A percentile compares a stretch with the other conserved stretches of the same genome.
These are phyloP conservation scores for Myoxocephalus aenaeus DNA, from an alignment of 2,797 vertebrate genomes.

Conservation along the genomic window DNA sequence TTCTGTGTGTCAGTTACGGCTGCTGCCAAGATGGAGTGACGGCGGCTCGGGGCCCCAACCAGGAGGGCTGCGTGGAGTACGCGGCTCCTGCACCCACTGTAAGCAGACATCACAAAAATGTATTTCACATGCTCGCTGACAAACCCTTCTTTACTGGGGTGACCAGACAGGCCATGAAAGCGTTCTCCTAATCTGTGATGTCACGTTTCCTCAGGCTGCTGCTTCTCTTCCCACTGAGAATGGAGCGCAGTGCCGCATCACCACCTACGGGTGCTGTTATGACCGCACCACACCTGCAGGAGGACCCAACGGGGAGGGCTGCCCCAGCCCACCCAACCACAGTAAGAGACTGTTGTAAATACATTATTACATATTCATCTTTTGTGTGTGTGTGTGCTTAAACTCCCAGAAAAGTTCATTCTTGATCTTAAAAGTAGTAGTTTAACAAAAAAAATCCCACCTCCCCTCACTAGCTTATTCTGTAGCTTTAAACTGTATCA, in stretches of 20 bases:
- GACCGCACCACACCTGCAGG: conserved; percentile 86
- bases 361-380: too few relatives aligned
- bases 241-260: conserved; percentile 82
- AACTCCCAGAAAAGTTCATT: too few relatives aligned
- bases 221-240: conserved; percentile 71
- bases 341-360: conserved; percentile 74
- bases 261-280: conserved; percentile 92
- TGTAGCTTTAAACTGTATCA: background rate
- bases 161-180: background rate
- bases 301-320: conserved; percentile 91
- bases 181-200: background rate
- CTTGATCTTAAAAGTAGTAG: background rate
- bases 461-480: background rate
- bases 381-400: too few relatives aligned
- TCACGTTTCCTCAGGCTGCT: conserved; percentile 43
- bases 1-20: conserved; percentile 84
- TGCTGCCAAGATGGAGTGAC: conserved; percentile 92
- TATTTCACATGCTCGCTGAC: background rate
- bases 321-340: conserved; percentile 82
- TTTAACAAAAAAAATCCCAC: too few relatives aligned
- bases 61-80: conserved; percentile 84
- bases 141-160: background rate
- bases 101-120: conserved; percentile 38
- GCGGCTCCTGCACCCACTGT: conserved; percentile 63
- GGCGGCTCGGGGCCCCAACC: conserved; percentile 84